Evolutionary conservation across 2,797 vertebrate species (phyloP).

Genomic region (Dallia pectoralis): DNA sequence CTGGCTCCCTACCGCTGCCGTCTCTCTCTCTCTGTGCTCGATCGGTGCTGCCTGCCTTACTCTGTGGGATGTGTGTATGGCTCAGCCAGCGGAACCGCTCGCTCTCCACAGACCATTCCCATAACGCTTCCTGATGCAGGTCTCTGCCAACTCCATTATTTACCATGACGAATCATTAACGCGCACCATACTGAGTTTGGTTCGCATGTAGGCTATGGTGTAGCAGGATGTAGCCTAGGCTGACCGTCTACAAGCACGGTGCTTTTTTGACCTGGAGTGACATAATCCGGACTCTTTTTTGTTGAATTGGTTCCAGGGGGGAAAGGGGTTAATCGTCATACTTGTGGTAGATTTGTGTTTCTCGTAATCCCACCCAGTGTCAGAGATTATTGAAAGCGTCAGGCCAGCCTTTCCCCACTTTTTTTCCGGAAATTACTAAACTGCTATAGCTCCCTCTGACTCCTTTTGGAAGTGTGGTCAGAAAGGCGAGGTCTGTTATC

Average conservation of each 20-base stretch:
- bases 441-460: too few species aligned
- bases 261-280: constrained; percentile 47
- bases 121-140: background rate
- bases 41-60: constrained; percentile 14
- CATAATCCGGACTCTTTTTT: constrained; percentile 56
- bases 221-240: background rate
- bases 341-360: constrained; percentile 64
- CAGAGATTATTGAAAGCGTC: too few species aligned
- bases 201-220: background rate
- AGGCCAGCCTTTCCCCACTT: too few species aligned
- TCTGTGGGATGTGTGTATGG: constrained; percentile 24
- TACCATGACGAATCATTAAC: background rate
- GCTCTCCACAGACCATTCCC: constrained; percentile 10
- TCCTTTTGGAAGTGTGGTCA: too few species aligned
- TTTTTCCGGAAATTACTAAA: too few species aligned
- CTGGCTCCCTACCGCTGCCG: constrained; percentile 18
- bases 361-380: too few species aligned
- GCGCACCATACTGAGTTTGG: background rate
- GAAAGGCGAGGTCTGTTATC: too few species aligned
- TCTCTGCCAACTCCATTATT: background rate
- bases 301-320: constrained; percentile 50
- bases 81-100: constrained; percentile 32
- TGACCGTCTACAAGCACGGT: constrained; percentile 21
- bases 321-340: constrained; percentile 64
- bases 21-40: constrained; percentile 19